Conservation (phyloP, 2,113 vertebrate genomes). For the Argyrosomus japonicus region DNA sequence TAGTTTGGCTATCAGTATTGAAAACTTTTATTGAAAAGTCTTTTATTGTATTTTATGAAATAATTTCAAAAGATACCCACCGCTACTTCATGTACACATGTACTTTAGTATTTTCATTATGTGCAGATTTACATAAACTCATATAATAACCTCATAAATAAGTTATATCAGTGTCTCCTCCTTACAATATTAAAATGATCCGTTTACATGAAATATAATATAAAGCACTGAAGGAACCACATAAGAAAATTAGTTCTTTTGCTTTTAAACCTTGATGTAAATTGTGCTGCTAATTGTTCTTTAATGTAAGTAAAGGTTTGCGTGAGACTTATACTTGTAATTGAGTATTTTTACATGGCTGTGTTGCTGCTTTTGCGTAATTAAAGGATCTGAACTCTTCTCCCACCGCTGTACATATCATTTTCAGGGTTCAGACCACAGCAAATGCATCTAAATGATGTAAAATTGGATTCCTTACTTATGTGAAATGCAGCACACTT, state of each 20-base stretch:
- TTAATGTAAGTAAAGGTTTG: not conserved
- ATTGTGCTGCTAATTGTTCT: not conserved
- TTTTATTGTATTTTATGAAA: no score
- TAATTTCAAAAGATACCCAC: not conserved
- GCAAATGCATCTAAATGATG: constrained; percentile 12
- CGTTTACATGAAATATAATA: no score
- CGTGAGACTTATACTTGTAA: not conserved
- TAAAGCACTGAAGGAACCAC: no score
- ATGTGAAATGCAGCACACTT: not conserved
- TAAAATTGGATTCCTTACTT: not conserved
- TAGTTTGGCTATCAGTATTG: not conserved
- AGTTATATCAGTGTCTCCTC: no score
- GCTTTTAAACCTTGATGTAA: not conserved
- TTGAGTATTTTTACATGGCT: not conserved
- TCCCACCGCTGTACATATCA: not conserved
- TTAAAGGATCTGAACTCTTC: not conserved
- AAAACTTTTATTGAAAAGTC: not conserved
- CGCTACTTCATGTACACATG: not conserved
- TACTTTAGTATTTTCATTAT: not conserved
- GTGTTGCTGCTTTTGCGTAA: not conserved
- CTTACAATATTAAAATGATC: no score
- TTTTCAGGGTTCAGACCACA: constrained; percentile 11
- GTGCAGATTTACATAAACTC: not conserved
- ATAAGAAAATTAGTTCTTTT: not conserved
- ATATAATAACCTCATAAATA: not conserved